These are phyloP conservation scores for Lordiphosa andalusiaca DNA, from an alignment of 2,888 invertebrate genomes.

Conservation along the genomic window DNA sequence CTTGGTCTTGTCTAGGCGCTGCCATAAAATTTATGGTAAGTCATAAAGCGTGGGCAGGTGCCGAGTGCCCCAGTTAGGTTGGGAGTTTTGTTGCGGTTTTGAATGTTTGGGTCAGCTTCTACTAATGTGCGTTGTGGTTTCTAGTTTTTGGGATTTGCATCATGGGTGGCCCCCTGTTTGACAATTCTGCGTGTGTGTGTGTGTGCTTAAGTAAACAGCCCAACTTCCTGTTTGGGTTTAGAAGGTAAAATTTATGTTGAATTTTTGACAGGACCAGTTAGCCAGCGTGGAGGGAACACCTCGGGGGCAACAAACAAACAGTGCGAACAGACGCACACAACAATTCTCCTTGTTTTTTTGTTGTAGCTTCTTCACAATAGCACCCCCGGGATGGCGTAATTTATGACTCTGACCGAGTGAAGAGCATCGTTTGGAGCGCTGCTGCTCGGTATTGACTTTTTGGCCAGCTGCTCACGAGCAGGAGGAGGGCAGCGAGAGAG, in stretches of 20 bases:
- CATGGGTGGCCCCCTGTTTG: constrained; percentile 24
- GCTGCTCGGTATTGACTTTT: constrained; percentile 59
- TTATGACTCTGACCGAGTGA: constrained; percentile 72
- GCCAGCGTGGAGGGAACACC: constrained; percentile 46
- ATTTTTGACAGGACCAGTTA: constrained; percentile 59
- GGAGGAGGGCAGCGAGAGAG: constrained; percentile 19
- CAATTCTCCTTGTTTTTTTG: neutral
- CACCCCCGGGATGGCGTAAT: constrained; percentile 73
- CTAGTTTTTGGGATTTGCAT: constrained; percentile 22
- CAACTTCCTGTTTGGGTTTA: constrained; percentile 60
- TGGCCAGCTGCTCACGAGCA: constrained; percentile 38
- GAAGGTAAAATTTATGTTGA: constrained; percentile 66
- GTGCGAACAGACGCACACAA: constrained; percentile 29
- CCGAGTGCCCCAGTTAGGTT: constrained; percentile 51
- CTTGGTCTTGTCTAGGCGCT: constrained; percentile 58
- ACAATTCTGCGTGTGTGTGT: constrained; percentile 38
- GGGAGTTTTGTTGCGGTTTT: constrained; percentile 47
- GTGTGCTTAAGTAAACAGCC: constrained; percentile 61
- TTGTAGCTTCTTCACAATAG: constrained; percentile 56
- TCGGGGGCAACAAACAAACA: constrained; percentile 48
- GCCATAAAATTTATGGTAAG: constrained; percentile 68
- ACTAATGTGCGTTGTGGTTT: constrained; percentile 64
- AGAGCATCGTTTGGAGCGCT: constrained; percentile 29
- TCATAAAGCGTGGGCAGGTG: constrained; percentile 57
- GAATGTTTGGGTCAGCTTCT: constrained; percentile 62